Evolutionary conservation across 2,113 vertebrate species (phyloP), one percentile per base, ranked within the genome.

Genomic region (Trinectes maculatus): DNA sequence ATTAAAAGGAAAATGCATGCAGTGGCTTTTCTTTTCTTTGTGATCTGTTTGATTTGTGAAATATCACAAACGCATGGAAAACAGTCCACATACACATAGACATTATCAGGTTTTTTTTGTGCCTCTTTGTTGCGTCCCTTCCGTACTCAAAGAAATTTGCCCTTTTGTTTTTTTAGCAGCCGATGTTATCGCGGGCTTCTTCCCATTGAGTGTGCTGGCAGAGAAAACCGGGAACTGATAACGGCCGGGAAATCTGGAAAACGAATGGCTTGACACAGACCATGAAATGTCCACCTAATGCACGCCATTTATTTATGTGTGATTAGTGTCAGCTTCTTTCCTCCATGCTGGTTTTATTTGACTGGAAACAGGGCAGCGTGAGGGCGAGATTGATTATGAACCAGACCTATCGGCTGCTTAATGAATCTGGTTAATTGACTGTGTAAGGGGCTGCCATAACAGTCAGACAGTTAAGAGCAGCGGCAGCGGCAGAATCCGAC

Each of bases 381-480:
- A 69, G 80, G 61, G 63, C 74, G 80, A 87, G 92, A 91, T 92
- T 90, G 89, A 90, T 91, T 88, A 57, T 76, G 82, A 93, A 86
- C 48, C 69, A 88, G 87, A 85, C 66, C 47, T 79, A 84, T 82
- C 66, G 82, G 84, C 84, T 84, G 72, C 82, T 80, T 90, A 92
- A 92, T 93, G 87, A 91, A 91, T 82, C 84, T 42, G 79, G 81
- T 89, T 92, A 91, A 92, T 90, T 92, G 87, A 79, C 72, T 90
- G 89, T 90, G 86, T 86, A 79, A 87, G 62, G 76, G 82, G 79
- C n/a, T 63, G 74, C 67, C 65, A 72, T 79, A 79, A 80, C 72
- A 81, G 47, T 39, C 59, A 53, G 61, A 51, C 49, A 21, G 75
- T 72, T 67, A 84, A 85, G 61, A 87, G 74, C 74, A 85, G 61